phyloP scores from a whole-genome alignment of 2,113 vertebrate species.

The Trogon surrucura region DNA sequence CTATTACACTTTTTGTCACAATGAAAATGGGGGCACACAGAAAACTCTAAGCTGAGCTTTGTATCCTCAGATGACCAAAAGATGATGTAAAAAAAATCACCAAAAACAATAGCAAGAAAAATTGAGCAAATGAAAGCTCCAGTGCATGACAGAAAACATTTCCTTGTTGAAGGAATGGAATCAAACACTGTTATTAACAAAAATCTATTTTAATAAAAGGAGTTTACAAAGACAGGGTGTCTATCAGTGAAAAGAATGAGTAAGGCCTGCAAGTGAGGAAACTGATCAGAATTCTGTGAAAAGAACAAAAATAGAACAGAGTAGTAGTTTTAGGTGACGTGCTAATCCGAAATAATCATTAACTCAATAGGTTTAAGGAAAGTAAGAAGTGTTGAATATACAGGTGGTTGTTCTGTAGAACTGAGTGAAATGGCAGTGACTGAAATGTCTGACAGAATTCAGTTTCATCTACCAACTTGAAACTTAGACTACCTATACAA shows the following conservation, averaged over 20 bases:
- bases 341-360: neutral
- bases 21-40: neutral
- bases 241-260: neutral
- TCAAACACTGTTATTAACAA: neutral
- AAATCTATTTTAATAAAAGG: neutral
- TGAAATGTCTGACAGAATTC: neutral
- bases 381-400: neutral
- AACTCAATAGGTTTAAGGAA: neutral
- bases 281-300: neutral
- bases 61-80: neutral
- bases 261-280: neutral
- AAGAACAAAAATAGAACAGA: neutral
- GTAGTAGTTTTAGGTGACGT: neutral
- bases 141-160: neutral
- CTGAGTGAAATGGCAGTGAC: neutral
- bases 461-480: neutral
- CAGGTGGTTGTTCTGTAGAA: neutral
- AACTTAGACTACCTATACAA: neutral
- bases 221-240: neutral
- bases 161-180: accelerated
- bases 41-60: neutral
- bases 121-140: neutral
- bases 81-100: neutral
- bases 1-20: neutral
- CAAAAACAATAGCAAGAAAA: neutral